Conservation (phyloP, 1,140 invertebrate species). For the Antheraea mylitta region DNA sequence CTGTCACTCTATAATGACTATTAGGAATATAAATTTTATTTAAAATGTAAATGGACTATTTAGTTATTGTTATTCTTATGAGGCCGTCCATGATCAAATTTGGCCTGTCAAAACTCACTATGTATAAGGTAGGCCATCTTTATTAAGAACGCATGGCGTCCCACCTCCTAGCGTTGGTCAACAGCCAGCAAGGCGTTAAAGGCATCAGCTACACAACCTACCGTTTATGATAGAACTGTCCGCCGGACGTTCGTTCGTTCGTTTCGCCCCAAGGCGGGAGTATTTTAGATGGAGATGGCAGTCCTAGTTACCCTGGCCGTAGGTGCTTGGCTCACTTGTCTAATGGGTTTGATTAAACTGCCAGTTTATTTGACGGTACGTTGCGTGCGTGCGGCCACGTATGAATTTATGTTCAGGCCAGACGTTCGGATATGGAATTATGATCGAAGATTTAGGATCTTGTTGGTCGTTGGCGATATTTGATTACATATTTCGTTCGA, state of each 20-base stretch:
- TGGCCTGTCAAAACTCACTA: constrained; percentile 62
- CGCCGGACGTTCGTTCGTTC: constrained; percentile 28
- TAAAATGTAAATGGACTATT: no score
- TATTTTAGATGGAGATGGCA: constrained; percentile 38
- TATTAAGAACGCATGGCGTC: constrained; percentile 76
- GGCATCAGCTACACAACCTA: constrained; percentile 71
- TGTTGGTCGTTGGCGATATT: constrained; percentile 8
- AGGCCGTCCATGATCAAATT: constrained; percentile 30
- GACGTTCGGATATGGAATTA: constrained; percentile 61
- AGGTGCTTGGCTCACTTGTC: constrained; percentile 75
- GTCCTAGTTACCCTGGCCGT: constrained; percentile 46
- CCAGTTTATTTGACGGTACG: constrained; percentile 78
- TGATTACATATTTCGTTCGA: background rate
- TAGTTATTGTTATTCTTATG: no score
- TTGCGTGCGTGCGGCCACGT: constrained; percentile 71
- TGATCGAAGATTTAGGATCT: constrained; percentile 40
- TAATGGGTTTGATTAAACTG: constrained; percentile 78
- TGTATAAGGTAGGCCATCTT: constrained; percentile 71
- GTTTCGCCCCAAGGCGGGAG: constrained; percentile 30
- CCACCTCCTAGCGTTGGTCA: constrained; percentile 74
- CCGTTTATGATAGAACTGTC: constrained; percentile 47
- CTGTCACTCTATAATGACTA: no score
- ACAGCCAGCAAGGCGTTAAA: constrained; percentile 76
- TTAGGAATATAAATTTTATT: no score
- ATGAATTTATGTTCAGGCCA: constrained; percentile 73